Conservation (phyloP, 2,888 invertebrate genomes). For the Gandaritis pyraliata region DNA sequence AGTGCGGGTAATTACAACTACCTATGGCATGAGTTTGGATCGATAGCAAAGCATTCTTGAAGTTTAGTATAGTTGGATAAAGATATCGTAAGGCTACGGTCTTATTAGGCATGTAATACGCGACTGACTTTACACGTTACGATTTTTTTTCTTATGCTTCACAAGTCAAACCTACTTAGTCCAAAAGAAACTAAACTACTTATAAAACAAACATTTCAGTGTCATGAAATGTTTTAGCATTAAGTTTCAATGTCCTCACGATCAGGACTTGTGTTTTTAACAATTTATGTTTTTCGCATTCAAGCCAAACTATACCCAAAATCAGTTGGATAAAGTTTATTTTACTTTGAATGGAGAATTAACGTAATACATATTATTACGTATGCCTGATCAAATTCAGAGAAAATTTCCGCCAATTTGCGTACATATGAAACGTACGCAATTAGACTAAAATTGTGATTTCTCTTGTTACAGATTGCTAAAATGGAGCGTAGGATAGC, state of each 20-base stretch:
- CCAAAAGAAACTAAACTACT: too few relatives aligned
- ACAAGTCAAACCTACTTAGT: too few relatives aligned
- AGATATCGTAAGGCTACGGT: too few relatives aligned
- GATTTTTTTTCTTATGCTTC: too few relatives aligned
- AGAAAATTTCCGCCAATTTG: slow-evolving; percentile 3
- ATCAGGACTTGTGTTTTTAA: neutral
- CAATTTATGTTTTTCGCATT: neutral
- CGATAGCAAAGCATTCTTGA: too few relatives aligned
- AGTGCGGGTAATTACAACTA: slow-evolving; percentile 27
- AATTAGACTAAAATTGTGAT: slow-evolving; percentile 40
- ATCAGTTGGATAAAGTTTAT: neutral
- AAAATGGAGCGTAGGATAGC: slow-evolving; percentile 75
- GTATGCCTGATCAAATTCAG: neutral
- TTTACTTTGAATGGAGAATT: neutral
- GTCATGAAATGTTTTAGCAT: too few relatives aligned
- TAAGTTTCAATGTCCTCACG: neutral
- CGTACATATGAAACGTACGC: neutral
- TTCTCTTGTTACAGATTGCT: slow-evolving; percentile 74
- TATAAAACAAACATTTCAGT: too few relatives aligned
- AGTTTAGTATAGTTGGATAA: too few relatives aligned
- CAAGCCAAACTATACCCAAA: neutral
- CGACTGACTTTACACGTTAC: too few relatives aligned
- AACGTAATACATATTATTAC: too few relatives aligned
- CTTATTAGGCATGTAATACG: too few relatives aligned
- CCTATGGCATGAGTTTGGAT: neutral